A percentile compares a stretch with the other conserved stretches of the same genome.
Evolutionary conservation across 2,113 vertebrate genomes (phyloP).

Genomic region (Agapornis roseicollis): DNA sequence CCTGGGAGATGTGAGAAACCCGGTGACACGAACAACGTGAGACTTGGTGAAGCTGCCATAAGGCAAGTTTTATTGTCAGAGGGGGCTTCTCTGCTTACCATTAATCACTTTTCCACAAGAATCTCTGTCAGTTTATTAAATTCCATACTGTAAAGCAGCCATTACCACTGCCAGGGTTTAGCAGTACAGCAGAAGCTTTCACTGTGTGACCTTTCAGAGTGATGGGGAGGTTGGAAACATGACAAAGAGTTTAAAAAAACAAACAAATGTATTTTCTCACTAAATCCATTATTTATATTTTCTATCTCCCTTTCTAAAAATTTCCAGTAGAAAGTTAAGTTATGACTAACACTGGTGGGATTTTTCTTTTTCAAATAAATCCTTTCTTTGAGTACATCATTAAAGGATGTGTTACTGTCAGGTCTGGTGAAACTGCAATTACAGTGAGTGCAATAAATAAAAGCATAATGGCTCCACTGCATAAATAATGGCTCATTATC

Average conservation of each 20-base stretch:
- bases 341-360: neutral
- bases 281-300: conserved; percentile 22
- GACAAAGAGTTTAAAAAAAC: neutral
- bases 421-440: conserved; percentile 53
- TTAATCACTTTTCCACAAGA: neutral
- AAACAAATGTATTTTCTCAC: neutral
- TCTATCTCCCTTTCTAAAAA: neutral
- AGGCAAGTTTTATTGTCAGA: neutral
- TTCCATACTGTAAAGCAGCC: neutral
- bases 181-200: neutral
- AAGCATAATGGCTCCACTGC: conserved; percentile 18
- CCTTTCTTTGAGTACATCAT: conserved; percentile 10
- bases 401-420: conserved; percentile 35
- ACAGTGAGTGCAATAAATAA: conserved; percentile 61
- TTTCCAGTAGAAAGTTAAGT: conserved; percentile 16
- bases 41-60: neutral
- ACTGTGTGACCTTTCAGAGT: neutral
- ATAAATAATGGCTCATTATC: conserved; percentile 62
- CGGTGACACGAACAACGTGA: neutral
- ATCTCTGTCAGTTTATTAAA: neutral
- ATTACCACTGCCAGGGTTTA: neutral
- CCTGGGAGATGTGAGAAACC: neutral
- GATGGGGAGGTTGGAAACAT: neutral
- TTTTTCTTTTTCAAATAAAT: conserved; percentile 20
- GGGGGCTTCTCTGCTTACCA: neutral